These are phyloP conservation scores for Ricordea florida DNA, from an alignment of 92 coral and sea anemone species.

Conservation along the genomic window DNA sequence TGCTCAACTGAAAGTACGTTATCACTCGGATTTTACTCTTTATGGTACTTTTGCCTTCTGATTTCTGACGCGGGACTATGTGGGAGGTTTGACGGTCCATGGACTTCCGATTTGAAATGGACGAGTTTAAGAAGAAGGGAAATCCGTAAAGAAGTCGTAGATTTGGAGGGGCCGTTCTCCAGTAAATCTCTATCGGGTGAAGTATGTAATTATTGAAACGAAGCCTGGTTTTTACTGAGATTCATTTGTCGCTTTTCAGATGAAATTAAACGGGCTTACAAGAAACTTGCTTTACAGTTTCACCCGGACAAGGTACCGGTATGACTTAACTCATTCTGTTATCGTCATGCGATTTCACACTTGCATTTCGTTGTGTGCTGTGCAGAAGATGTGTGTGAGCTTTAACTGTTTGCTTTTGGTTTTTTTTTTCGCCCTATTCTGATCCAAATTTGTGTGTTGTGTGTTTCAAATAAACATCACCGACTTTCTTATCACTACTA, in stretches of 20 bases:
- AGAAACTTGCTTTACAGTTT: slow-evolving; percentile 81
- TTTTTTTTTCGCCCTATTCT: too few species aligned
- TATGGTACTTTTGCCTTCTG: slow-evolving; percentile 17
- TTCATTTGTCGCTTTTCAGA: slow-evolving; percentile 60
- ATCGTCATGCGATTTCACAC: too few species aligned
- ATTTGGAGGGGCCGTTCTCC: background rate
- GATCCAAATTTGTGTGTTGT: too few species aligned
- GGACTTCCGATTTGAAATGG: slow-evolving; percentile 38
- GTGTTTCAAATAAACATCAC: too few species aligned
- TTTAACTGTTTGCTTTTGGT: too few species aligned
- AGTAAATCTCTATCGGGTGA: background rate
- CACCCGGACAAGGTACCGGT: slow-evolving; percentile 87
- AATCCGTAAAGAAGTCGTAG: background rate
- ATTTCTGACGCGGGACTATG: too few species aligned
- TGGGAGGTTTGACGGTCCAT: background rate
- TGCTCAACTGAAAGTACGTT: slow-evolving; percentile 89
- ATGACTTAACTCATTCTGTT: background rate
- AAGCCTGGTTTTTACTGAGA: background rate
- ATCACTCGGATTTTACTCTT: slow-evolving; percentile 10
- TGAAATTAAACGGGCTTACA: slow-evolving; percentile 90
- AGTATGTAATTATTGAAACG: background rate
- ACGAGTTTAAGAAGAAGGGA: background rate
- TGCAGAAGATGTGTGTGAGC: too few species aligned
- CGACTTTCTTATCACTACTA: slow-evolving; percentile 19
- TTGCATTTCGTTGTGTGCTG: too few species aligned